Evolutionary conservation across 2,113 vertebrate genomes (phyloP), one percentile per base, ranked within the genome.

Genomic region (Chaetodon trifascialis): DNA sequence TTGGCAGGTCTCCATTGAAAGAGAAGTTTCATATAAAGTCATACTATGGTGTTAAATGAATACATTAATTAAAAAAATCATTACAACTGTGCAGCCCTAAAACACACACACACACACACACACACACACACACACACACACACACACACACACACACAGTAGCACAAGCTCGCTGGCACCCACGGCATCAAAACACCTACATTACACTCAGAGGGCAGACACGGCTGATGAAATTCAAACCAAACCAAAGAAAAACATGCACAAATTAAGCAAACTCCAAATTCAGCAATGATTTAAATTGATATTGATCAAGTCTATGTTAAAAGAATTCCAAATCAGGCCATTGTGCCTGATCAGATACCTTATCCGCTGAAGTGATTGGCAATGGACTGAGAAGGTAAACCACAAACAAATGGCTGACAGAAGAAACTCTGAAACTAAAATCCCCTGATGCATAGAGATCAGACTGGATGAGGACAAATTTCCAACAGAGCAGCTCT

Each of bases 201-300:
- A 55, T 36, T 11, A 87, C 68, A 76, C 30, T 78, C 9, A 71
- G 59, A 72, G 15, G 16, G 66, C 67, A 84, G 47, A 84, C 56
- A 23, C 49, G 34, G 23, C 44, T 25, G 52, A 47, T 42, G 38
- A 84, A 71, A 76, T 64, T 67, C 69, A 79, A 80, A 83, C 66
- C 63, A 76, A 70, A 77, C 54, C 78, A 86, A 80, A 80, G 19
- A 82, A 74, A 63, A 81, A 76, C 90, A 89, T 90, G 86, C 92
- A 90, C 54, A 81, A 84, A 84, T 62, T 11, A 80, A 86, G 85
- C 76, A 77, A 79, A 84, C 60, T 46, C 51, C 79, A 84, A 73
- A 90, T 78, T 55, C 75, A 83, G 52, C 14, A 49, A 77, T 73
- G 86, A 92, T 88, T 86, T 73, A 67, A 69, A 78, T 85, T 74